These are phyloP conservation scores for Stegodyphus dumicola DNA, from an alignment of 1,140 invertebrate genomes.

Conservation along the genomic window DNA sequence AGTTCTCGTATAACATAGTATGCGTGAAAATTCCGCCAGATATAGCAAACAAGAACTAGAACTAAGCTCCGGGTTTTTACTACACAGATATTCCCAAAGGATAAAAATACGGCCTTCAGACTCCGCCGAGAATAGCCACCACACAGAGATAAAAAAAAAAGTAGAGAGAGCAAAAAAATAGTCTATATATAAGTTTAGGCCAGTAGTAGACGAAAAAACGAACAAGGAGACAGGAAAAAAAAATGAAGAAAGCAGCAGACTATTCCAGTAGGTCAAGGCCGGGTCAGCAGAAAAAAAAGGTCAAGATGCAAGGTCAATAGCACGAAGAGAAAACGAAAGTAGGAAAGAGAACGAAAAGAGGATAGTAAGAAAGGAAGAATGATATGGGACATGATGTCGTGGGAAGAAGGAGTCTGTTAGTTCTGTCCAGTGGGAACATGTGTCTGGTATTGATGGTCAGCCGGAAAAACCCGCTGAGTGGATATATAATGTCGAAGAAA, in stretches of 20 bases:
- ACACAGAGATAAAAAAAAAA: slow-evolving; percentile 26
- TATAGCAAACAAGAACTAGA: slow-evolving; percentile 7
- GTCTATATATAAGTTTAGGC: slow-evolving; percentile 59
- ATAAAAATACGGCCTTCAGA: slow-evolving; percentile 44
- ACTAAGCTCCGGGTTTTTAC: slow-evolving; percentile 51
- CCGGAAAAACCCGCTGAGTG: slow-evolving; percentile 39
- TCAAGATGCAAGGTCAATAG: slow-evolving; percentile 57
- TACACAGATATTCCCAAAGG: slow-evolving; percentile 40
- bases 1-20: too few relatives aligned
- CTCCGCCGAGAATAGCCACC: slow-evolving; percentile 53
- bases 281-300: slow-evolving; percentile 40
- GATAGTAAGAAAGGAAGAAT: slow-evolving; percentile 40
- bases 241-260: slow-evolving; percentile 25
- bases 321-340: slow-evolving; percentile 57
- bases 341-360: slow-evolving; percentile 23
- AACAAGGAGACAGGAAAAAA: neutral
- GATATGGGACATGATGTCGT: slow-evolving; percentile 53
- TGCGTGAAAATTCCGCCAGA: neutral
- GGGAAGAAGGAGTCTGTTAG: slow-evolving; percentile 35
- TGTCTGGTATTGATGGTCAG: slow-evolving; percentile 51
- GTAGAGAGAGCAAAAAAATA: slow-evolving; percentile 22
- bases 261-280: slow-evolving; percentile 52
- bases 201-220: slow-evolving; percentile 50
- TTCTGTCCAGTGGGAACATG: slow-evolving; percentile 47
- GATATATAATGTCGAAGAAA: slow-evolving; percentile 15